Percentiles rank a stretch among this genome's conserved stretches.
phyloP scores from a whole-genome alignment of 1,140 invertebrate genomes.

The Panonychus citri region DNA sequence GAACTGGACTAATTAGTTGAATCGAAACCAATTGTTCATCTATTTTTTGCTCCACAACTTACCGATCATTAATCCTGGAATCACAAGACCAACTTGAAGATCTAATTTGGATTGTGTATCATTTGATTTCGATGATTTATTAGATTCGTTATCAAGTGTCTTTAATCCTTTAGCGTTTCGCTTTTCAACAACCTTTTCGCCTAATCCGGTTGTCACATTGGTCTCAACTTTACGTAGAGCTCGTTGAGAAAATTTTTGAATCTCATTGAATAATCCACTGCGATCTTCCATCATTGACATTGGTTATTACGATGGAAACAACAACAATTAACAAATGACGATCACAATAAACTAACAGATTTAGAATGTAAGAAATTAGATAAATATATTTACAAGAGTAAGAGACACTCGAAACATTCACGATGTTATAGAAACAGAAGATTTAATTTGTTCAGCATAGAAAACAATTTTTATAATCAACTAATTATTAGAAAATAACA shows the following conservation, averaged over 20 bases:
- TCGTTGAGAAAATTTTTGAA: slow-evolving; percentile 11
- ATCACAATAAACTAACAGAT: no score
- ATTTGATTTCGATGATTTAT: background rate
- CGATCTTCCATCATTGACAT: slow-evolving; percentile 7
- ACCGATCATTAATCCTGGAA: slow-evolving; percentile 12
- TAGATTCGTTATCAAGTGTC: background rate
- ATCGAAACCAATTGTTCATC: no score
- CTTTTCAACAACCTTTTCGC: slow-evolving; percentile 11
- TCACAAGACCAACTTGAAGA: slow-evolving; percentile 12
- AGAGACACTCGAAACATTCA: no score
- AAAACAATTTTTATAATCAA: no score
- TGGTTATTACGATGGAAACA: no score
- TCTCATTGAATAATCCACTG: slow-evolving; percentile 9
- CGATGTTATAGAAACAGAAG: no score
- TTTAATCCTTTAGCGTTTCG: slow-evolving; percentile 9
- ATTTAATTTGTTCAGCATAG: no score
- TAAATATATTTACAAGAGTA: no score
- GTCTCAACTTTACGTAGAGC: slow-evolving; percentile 12
- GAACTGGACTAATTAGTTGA: no score
- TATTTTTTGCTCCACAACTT: background rate
- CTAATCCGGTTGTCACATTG: slow-evolving; percentile 8
- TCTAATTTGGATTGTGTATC: slow-evolving; percentile 7
- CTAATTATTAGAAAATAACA: no score
- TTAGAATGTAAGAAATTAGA: no score
- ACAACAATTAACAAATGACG: no score